Percentiles rank a stretch among this genome's conserved stretches.
Evolutionary conservation across 1,140 invertebrate genomes (phyloP).

Genomic region (Cotesia glomerata): DNA sequence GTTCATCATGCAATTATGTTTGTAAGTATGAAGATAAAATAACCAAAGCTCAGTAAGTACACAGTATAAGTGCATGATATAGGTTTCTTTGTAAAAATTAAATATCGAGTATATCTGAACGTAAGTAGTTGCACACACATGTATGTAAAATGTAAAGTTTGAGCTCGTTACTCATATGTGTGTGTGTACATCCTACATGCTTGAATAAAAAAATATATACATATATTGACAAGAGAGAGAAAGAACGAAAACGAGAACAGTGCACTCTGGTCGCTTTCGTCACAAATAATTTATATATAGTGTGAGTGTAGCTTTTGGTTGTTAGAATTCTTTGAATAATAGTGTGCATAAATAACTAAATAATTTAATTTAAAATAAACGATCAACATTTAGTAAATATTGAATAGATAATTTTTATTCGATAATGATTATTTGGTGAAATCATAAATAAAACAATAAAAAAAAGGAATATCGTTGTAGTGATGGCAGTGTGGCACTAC

Average conservation of each 20-base stretch:
- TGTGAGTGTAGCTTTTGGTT: conserved; percentile 7
- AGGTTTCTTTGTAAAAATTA: neutral
- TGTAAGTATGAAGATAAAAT: too few relatives aligned
- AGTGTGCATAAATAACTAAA: too few relatives aligned
- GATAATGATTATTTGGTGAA: neutral
- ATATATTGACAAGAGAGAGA: neutral
- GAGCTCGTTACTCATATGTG: too few relatives aligned
- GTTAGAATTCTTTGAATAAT: neutral
- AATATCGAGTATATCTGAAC: neutral
- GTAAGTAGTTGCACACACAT: neutral
- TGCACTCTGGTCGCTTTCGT: conserved; percentile 2
- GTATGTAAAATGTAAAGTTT: too few relatives aligned
- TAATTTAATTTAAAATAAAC: neutral
- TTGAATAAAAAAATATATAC: neutral
- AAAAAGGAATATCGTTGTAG: conserved; percentile 26
- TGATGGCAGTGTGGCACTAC: conserved; percentile 24
- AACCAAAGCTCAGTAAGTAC: too few relatives aligned
- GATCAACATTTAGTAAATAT: neutral
- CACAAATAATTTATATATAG: neutral
- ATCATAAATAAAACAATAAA: neutral
- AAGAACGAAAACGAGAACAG: conserved; percentile 6
- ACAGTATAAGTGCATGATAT: too few relatives aligned
- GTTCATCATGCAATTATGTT: too few relatives aligned
- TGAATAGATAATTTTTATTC: neutral
- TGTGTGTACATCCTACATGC: neutral